Conservation (phyloP, 2,797 vertebrate genomes). For the Luscinia megarhynchos region DNA sequence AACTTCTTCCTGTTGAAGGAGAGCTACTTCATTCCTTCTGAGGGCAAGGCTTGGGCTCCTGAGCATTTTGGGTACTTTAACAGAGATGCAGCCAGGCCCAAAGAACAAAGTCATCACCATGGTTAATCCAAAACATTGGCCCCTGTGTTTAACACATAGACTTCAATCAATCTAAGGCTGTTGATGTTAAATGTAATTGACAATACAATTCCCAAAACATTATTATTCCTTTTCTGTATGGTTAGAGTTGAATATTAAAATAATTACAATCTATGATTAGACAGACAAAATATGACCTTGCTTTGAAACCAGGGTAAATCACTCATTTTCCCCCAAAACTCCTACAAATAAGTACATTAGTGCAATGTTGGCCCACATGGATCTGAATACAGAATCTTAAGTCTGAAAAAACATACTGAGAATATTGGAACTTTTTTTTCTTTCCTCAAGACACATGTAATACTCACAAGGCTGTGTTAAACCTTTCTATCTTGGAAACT, state of each 20-base stretch:
- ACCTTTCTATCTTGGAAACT: neutral
- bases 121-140: neutral
- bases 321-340: neutral
- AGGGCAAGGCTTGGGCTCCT: neutral
- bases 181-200: neutral
- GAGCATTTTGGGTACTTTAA: neutral
- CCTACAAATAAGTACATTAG: neutral
- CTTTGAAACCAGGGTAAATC: neutral
- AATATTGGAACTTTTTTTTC: neutral
- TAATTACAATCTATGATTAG: neutral
- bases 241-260: neutral
- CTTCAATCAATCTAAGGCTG: neutral
- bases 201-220: neutral
- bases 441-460: neutral
- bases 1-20: neutral
- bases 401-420: neutral
- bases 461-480: neutral
- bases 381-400: neutral
- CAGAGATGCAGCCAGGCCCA: neutral
- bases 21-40: neutral
- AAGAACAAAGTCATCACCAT: neutral
- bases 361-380: neutral
- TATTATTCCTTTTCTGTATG: neutral
- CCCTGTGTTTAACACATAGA: fast-evolving
- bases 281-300: neutral